A percentile compares a stretch with the other conserved stretches of the same genome.
phyloP scores from a whole-genome alignment of 2,797 vertebrate genomes.

The Eupleurogrammus muticus region DNA sequence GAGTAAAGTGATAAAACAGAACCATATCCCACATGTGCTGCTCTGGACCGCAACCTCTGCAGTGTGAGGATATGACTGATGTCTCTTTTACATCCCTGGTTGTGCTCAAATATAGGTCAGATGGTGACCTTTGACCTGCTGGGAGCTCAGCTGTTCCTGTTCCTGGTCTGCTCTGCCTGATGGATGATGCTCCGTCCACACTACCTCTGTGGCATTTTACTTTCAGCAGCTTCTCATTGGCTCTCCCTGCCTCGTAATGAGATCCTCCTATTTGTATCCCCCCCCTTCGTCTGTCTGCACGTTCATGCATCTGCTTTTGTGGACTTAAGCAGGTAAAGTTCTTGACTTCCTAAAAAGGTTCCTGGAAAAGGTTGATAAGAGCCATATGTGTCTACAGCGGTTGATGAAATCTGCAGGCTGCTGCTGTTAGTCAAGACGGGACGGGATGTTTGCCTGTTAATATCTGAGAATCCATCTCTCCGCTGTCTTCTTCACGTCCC shows the following conservation, averaged over 20 bases:
- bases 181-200: slow-evolving; percentile 58
- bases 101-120: slow-evolving; percentile 70
- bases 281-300: slow-evolving; percentile 37
- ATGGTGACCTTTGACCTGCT: slow-evolving; percentile 60
- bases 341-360: slow-evolving; percentile 16
- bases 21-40: slow-evolving; percentile 60
- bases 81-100: slow-evolving; percentile 63
- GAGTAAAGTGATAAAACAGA: slow-evolving; percentile 74
- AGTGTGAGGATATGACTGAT: slow-evolving; percentile 63
- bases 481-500: slow-evolving; percentile 25
- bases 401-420: slow-evolving; percentile 16
- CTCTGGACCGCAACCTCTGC: slow-evolving; percentile 34
- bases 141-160: slow-evolving; percentile 52
- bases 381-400: slow-evolving; percentile 26
- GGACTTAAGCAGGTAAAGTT: slow-evolving; percentile 45
- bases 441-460: neutral
- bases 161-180: slow-evolving; percentile 60
- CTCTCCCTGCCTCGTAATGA: slow-evolving; percentile 40
- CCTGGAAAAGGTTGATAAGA: slow-evolving; percentile 27
- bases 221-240: slow-evolving; percentile 49
- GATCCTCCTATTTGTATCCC: slow-evolving; percentile 37
- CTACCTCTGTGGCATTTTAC: slow-evolving; percentile 48
- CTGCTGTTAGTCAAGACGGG: slow-evolving; percentile 1
- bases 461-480: neutral
- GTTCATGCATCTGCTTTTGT: slow-evolving; percentile 58